Percentiles rank a stretch among this genome's conserved stretches.
Evolutionary conservation across 1,140 invertebrate genomes (phyloP).

Genomic region (Magallana gigas): DNA sequence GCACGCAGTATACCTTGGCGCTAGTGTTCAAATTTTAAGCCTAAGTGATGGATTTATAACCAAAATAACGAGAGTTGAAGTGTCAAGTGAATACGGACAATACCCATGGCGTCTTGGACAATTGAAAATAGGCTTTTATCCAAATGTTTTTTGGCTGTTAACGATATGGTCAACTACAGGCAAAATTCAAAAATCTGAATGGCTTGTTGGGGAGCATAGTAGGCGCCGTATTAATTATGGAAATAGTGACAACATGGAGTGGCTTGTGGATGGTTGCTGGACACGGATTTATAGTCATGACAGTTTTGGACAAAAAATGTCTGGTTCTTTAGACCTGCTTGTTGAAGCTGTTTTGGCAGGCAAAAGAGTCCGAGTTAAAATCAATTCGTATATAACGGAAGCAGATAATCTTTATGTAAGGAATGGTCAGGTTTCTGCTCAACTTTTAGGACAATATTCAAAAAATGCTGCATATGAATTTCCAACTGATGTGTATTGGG

Average conservation of each 20-base stretch:
- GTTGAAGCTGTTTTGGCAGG: too few relatives aligned
- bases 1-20: background rate
- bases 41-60: background rate
- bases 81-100: background rate
- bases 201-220: constrained; percentile 50
- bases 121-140: background rate
- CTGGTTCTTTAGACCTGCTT: constrained; percentile 22
- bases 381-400: too few relatives aligned
- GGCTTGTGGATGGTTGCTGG: constrained; percentile 45
- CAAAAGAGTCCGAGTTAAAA: too few relatives aligned
- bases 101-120: constrained; percentile 39
- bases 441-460: too few relatives aligned
- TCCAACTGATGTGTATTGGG: too few relatives aligned
- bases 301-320: background rate
- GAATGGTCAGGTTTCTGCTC: too few relatives aligned
- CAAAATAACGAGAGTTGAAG: constrained; percentile 25
- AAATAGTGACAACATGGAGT: constrained; percentile 30
- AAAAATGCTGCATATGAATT: too few relatives aligned
- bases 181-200: constrained; percentile 39
- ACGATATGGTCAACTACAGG: constrained; percentile 52
- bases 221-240: constrained; percentile 18
- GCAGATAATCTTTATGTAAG: too few relatives aligned
- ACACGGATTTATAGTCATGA: constrained; percentile 33
- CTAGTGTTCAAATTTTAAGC: background rate
- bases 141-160: constrained; percentile 52